These are phyloP conservation scores for Drosophila melanocephala DNA, from an alignment of 2,888 invertebrate species.

Conservation along the genomic window DNA sequence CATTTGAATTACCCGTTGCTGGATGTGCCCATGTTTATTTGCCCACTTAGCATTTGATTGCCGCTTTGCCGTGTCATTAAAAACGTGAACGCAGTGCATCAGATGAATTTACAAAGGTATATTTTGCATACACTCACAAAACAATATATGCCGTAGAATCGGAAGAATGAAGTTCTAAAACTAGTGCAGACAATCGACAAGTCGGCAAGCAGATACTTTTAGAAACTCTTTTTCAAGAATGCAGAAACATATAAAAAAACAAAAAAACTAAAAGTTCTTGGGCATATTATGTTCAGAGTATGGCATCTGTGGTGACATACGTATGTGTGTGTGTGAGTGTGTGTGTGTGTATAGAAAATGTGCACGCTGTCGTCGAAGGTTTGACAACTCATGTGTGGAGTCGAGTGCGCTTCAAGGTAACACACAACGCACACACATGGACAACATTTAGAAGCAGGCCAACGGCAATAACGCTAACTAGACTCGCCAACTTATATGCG, in stretches of 20 bases:
- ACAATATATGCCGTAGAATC: neutral
- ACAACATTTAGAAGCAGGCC: constrained; percentile 52
- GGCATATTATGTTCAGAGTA: neutral
- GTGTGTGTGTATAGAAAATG: constrained; percentile 14
- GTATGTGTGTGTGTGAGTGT: neutral
- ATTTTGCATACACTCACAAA: neutral
- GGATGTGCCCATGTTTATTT: constrained; percentile 41
- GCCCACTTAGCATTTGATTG: constrained; percentile 59
- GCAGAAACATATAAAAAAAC: neutral
- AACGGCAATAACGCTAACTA: constrained; percentile 52
- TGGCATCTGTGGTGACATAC: neutral
- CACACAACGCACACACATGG: constrained; percentile 20
- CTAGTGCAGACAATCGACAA: neutral
- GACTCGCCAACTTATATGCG: constrained; percentile 67
- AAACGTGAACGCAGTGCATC: constrained; percentile 52
- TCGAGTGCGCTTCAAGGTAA: constrained; percentile 65
- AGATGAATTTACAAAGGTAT: neutral
- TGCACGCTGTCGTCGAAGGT: constrained; percentile 54
- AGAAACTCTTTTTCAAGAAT: neutral
- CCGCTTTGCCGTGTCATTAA: constrained; percentile 53
- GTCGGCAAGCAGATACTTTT: neutral
- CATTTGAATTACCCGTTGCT: constrained; percentile 27
- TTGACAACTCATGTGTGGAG: constrained; percentile 75
- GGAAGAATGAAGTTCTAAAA: neutral
- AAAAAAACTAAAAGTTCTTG: neutral